These are phyloP conservation scores for Nycticryphes semicollaris DNA, from an alignment of 2,113 vertebrate genomes.

Conservation along the genomic window DNA sequence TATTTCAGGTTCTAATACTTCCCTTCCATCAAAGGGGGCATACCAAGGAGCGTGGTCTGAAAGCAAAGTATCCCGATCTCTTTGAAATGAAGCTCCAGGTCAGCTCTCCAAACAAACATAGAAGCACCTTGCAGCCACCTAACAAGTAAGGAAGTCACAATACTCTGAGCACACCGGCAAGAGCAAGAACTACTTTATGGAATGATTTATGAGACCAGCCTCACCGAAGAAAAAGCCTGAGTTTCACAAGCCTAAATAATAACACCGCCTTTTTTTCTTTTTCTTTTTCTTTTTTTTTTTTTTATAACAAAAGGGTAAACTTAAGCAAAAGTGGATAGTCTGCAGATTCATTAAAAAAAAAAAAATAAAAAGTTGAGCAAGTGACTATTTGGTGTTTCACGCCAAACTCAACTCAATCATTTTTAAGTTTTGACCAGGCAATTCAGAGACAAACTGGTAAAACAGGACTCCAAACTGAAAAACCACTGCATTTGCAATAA, in stretches of 20 bases:
- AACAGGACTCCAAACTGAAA: slow-evolving; percentile 47
- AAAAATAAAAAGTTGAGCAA: slow-evolving; percentile 26
- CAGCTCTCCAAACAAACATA: slow-evolving; percentile 1
- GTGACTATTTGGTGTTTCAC: slow-evolving; percentile 56
- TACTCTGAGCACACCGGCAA: not conserved
- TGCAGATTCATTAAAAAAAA: slow-evolving; percentile 26
- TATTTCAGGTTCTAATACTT: slow-evolving; percentile 17
- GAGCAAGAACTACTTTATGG: slow-evolving; percentile 21
- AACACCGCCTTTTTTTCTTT: not conserved
- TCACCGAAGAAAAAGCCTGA: slow-evolving; percentile 15
- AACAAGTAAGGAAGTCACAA: slow-evolving; percentile 3
- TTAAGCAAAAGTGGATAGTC: slow-evolving; percentile 23
- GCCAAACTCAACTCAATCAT: slow-evolving; percentile 43
- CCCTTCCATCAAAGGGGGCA: not conserved
- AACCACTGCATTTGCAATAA: slow-evolving; percentile 27
- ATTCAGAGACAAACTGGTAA: slow-evolving; percentile 50
- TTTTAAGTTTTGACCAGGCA: slow-evolving; percentile 19
- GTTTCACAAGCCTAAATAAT: not conserved
- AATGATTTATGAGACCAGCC: slow-evolving; percentile 62
- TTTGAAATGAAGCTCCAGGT: slow-evolving; percentile 35
- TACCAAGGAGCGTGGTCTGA: slow-evolving; percentile 27
- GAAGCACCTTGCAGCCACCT: slow-evolving; percentile 1
- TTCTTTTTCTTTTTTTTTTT: not conserved
- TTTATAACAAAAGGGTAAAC: not conserved
- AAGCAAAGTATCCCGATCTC: slow-evolving; percentile 7